phyloP scores from a whole-genome alignment of 2,888 invertebrate genomes.

The Smittia aterrima region DNA sequence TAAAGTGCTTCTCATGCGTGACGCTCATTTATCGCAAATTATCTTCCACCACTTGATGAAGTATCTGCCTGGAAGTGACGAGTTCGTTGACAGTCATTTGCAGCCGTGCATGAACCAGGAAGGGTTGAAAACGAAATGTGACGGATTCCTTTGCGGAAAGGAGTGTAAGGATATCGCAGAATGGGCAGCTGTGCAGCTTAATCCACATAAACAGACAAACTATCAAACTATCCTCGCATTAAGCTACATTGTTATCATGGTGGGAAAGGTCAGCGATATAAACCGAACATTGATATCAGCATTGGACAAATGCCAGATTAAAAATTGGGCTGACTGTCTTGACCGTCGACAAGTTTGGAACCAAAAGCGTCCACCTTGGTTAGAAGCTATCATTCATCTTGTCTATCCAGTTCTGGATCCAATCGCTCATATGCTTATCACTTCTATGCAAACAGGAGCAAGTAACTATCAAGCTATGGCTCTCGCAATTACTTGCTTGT shows the following conservation, averaged over 20 bases:
- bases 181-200: conserved; percentile 45
- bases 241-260: conserved; percentile 62
- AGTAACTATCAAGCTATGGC: conserved; percentile 68
- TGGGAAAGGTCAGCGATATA: conserved; percentile 64
- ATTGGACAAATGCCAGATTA: conserved; percentile 58
- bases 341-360: conserved; percentile 82
- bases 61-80: conserved; percentile 54
- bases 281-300: conserved; percentile 63
- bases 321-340: conserved; percentile 68
- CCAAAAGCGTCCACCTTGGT: conserved; percentile 74
- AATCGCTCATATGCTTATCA: conserved; percentile 65
- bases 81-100: conserved; percentile 51
- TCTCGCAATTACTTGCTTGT: conserved; percentile 28
- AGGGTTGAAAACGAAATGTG: conserved; percentile 56
- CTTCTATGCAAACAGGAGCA: conserved; percentile 70
- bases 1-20: conserved; percentile 71
- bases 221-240: conserved; percentile 64
- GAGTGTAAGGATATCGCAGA: conserved; percentile 58
- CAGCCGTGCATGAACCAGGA: conserved; percentile 54
- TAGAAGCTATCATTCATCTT: conserved; percentile 68
- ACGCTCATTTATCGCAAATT: conserved; percentile 63
- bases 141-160: conserved; percentile 69
- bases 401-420: conserved; percentile 63
- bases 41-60: conserved; percentile 59
- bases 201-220: conserved; percentile 55